These are phyloP conservation scores for Pyrochroa serraticornis DNA, from an alignment of 2,888 invertebrate genomes.

Conservation along the genomic window DNA sequence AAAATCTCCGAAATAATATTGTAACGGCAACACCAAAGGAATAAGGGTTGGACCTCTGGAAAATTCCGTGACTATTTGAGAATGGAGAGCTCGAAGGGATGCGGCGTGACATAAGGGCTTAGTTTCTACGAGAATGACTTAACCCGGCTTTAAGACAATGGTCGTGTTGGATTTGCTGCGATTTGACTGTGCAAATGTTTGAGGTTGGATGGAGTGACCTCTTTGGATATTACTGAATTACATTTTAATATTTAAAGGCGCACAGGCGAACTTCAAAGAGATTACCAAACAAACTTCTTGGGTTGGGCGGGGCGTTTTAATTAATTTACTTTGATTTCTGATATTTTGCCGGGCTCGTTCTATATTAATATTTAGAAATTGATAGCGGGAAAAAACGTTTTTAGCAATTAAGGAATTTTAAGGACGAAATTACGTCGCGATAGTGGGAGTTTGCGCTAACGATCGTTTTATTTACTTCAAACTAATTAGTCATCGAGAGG, in stretches of 20 bases:
- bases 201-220: constrained; percentile 36
- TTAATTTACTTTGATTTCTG: not conserved
- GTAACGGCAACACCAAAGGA: too few relatives aligned
- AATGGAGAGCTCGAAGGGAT: constrained; percentile 16
- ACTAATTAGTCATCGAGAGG: too few relatives aligned
- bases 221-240: constrained; percentile 24
- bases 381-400: too few relatives aligned
- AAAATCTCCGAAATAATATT: not conserved
- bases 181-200: constrained; percentile 41
- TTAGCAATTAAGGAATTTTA: too few relatives aligned
- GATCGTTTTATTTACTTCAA: too few relatives aligned
- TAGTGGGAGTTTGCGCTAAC: too few relatives aligned
- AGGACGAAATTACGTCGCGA: too few relatives aligned
- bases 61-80: constrained; percentile 5
- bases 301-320: not conserved
- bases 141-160: constrained; percentile 37
- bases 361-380: not conserved
- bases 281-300: not conserved
- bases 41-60: constrained; percentile 4
- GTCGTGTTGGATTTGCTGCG: constrained; percentile 42
- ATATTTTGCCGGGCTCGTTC: not conserved
- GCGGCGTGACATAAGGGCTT: constrained; percentile 19
- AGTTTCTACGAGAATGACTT: constrained; percentile 21
- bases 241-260: constrained; percentile 18
- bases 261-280: not conserved